Evolutionary conservation across 2,113 vertebrate species (phyloP), one percentile per base, ranked within the genome.

Genomic region (Lathamus discolor): DNA sequence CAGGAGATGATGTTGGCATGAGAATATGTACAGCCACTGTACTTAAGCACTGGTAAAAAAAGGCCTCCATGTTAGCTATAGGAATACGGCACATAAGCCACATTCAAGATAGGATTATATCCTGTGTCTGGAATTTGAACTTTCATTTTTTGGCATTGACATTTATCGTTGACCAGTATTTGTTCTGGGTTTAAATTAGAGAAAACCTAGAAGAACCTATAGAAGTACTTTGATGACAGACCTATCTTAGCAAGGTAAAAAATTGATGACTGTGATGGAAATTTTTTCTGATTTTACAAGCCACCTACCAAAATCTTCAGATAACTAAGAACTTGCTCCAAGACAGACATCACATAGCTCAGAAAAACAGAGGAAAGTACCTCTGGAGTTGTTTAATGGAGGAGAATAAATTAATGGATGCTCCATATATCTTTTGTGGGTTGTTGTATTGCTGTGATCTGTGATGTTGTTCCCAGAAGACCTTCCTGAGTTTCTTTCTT

Each of bases 1-100:
- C 90, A 90, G 75, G 80, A 92, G 86, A 52, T 66, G 72, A 70
- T 82, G 54, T 17, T 88, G 92, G 73, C 76, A 92, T 88, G 35
- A 88, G 28, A 89, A 76, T 72, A 48, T 79, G 29, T 68, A 66
- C 27, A 88, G 28, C 7, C 29, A 44, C 39, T 79, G 51, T 63
- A 55, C 67, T 86, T 52, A 84, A 83, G 51, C 33, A 59, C 16
- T 74, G 29, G 33, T 72, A 52, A 89, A 94, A 61, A 33, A 94
- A 83, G 83, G 92, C 67, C 76, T 88, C 62, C 22, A 0, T 48
- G 62, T 81, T 67, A 86, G 73, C 28, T 43, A 15, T 13, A 75
- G 88, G 86, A 95, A 90, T 51, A 48, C 4, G 82, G 39, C 51
- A 75, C 20, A 64, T 27, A 78, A 39, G 7, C 33, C 33, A 88